phyloP scores from a whole-genome alignment of 2,797 vertebrate species.

The Pseudocheirus occidentalis region DNA sequence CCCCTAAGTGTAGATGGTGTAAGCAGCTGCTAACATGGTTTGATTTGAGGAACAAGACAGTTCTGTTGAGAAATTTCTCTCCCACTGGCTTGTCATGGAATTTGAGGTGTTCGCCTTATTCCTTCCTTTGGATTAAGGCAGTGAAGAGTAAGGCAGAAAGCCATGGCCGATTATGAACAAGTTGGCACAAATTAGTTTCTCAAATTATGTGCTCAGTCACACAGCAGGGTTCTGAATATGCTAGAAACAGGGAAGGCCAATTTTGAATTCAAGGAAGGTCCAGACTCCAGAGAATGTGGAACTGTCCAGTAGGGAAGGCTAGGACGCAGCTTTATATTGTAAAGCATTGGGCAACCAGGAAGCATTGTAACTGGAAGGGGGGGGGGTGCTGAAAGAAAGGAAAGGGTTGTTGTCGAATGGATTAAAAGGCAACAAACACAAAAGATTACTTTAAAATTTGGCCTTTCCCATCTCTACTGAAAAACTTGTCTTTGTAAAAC shows the following conservation, averaged over 20 bases:
- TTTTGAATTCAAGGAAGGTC: not conserved
- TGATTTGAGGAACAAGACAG: not conserved
- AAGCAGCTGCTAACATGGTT: not conserved
- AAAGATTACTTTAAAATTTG: not conserved
- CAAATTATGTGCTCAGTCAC: not conserved
- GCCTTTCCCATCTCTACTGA: not conserved
- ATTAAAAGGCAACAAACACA: not conserved
- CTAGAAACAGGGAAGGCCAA: not conserved
- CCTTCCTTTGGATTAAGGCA: not conserved
- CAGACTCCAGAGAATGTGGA: not conserved
- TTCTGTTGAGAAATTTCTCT: not conserved
- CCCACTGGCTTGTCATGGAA: not conserved
- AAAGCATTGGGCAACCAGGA: too few relatives aligned
- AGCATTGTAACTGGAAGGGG: not conserved
- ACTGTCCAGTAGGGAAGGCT: not conserved
- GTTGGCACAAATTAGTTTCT: not conserved
- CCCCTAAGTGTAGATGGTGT: not conserved
- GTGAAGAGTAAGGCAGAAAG: not conserved
- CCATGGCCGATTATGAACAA: not conserved
- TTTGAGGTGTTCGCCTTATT: not conserved
- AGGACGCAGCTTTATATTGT: fast-evolving
- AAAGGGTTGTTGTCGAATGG: fast-evolving
- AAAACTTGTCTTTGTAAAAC: constrained; percentile 13
- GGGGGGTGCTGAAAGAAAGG: too few relatives aligned
- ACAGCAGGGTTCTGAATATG: not conserved